phyloP scores from a whole-genome alignment of 2,888 invertebrate species.

The Limnephilus auricula region DNA sequence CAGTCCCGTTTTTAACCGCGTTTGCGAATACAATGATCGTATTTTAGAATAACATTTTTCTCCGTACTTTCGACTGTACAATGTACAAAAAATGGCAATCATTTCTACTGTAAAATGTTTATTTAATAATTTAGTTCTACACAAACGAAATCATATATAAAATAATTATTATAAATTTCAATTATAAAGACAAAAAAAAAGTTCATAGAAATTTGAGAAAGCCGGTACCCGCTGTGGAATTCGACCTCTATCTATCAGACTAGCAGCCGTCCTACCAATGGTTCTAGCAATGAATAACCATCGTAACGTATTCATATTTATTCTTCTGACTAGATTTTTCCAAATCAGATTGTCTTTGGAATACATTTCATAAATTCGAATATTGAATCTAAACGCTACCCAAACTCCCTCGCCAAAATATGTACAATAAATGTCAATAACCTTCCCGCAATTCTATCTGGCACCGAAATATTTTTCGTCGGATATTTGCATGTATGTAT shows the following conservation, averaged over 20 bases:
- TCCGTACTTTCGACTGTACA: too few relatives aligned
- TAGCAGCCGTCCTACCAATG: neutral
- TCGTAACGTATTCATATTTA: constrained; percentile 2
- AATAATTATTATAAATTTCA: too few relatives aligned
- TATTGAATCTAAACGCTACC: constrained; percentile 63
- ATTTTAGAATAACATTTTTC: too few relatives aligned
- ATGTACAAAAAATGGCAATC: too few relatives aligned
- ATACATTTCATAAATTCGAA: constrained; percentile 66
- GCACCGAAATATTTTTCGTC: constrained; percentile 58
- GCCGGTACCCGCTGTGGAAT: neutral
- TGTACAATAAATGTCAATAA: constrained; percentile 66
- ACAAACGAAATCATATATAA: too few relatives aligned
- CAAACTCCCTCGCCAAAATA: constrained; percentile 62
- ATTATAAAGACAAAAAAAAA: too few relatives aligned
- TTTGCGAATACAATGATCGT: too few relatives aligned
- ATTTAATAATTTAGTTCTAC: too few relatives aligned
- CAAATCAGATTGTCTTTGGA: constrained; percentile 66
- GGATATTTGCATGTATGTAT: constrained; percentile 57
- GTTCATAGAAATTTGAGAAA: neutral
- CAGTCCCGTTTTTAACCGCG: too few relatives aligned
- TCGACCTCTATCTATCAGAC: neutral
- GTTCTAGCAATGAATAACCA: neutral
- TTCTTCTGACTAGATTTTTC: constrained; percentile 47
- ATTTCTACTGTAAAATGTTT: too few relatives aligned
- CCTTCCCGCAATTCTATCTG: constrained; percentile 39